phyloP scores from a whole-genome alignment of 2,797 vertebrate species.

The Catharus ustulatus region DNA sequence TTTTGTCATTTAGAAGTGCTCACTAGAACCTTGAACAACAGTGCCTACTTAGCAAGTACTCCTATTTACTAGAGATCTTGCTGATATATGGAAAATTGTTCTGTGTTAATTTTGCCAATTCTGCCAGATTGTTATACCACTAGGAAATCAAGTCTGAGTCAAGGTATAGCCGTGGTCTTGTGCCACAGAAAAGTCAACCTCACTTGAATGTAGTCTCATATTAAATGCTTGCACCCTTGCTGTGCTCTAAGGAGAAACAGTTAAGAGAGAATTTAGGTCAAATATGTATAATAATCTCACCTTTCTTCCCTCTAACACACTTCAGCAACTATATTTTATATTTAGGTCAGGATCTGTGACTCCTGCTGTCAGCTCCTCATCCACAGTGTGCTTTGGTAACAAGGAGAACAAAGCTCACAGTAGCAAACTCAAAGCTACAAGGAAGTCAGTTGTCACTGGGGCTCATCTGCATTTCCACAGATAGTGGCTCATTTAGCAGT shows the following conservation, averaged over 20 bases:
- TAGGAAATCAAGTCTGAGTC: neutral
- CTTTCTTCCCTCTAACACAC: neutral
- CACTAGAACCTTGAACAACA: neutral
- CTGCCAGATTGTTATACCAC: neutral
- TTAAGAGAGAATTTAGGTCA: neutral
- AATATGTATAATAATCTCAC: neutral
- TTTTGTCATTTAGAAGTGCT: neutral
- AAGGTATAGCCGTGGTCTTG: neutral
- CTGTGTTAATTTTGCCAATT: neutral
- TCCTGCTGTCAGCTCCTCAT: neutral
- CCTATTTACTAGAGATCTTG: neutral
- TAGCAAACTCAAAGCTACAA: neutral
- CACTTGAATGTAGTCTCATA: neutral
- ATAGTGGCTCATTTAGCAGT: neutral
- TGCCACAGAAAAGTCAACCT: neutral
- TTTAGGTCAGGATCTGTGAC: neutral
- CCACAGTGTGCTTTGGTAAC: accelerated
- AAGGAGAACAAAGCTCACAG: neutral
- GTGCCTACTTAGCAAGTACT: neutral
- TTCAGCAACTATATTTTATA: neutral
- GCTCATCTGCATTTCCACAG: neutral
- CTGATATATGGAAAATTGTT: neutral
- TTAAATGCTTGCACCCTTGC: neutral
- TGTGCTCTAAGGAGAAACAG: neutral
- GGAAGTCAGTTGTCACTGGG: neutral